phyloP scores from a whole-genome alignment of 2,797 vertebrate genomes.

The Sebastes itinus region DNA sequence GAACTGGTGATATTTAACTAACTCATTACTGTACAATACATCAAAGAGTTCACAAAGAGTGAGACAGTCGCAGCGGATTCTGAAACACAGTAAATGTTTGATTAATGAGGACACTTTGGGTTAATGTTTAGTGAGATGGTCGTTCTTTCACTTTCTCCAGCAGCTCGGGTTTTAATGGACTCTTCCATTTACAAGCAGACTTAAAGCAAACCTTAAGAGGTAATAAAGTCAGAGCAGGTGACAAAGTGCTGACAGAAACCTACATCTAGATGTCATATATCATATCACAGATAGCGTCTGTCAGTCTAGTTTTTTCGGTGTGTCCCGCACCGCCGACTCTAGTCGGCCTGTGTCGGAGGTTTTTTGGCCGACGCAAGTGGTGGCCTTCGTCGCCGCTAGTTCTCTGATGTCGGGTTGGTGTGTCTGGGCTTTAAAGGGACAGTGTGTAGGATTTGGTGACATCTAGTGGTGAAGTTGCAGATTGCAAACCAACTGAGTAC shows the following conservation, averaged over 20 bases:
- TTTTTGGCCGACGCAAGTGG: no score
- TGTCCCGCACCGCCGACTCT: no score
- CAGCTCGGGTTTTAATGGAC: background rate
- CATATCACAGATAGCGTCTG: no score
- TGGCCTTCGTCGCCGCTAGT: no score
- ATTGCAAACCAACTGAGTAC: no score
- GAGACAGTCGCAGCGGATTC: background rate
- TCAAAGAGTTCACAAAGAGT: background rate
- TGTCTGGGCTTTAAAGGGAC: no score
- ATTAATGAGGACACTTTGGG: background rate
- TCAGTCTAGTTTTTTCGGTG: no score
- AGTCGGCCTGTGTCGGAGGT: no score
- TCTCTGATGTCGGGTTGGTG: no score
- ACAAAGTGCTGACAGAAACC: background rate
- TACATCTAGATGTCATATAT: background rate
- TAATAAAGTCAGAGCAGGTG: background rate
- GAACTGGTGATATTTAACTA: background rate
- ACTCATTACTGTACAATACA: background rate
- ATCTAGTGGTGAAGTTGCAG: no score
- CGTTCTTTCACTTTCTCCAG: background rate
- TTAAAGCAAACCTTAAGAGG: background rate
- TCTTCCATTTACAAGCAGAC: background rate
- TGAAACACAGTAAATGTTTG: background rate
- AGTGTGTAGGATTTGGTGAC: no score
- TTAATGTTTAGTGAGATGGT: background rate